These are phyloP conservation scores for Pseudomyrmex dendroicus DNA, from an alignment of 1,140 invertebrate genomes.

Conservation along the genomic window DNA sequence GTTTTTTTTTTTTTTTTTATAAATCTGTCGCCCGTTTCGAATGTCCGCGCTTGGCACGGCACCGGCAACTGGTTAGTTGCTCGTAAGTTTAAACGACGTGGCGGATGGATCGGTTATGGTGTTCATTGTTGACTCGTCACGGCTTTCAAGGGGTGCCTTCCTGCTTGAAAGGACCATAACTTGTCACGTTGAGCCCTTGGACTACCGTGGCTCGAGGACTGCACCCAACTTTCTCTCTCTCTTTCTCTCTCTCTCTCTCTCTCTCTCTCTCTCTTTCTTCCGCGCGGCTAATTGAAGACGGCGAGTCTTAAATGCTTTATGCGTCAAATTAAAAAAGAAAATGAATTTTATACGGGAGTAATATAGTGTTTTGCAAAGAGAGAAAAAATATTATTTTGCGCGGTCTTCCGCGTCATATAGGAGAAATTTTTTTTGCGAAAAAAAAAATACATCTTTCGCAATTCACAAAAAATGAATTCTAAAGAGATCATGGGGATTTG, in stretches of 20 bases:
- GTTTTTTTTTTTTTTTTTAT: background rate
- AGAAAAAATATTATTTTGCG: background rate
- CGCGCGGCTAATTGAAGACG: slow-evolving; percentile 60
- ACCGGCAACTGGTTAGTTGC: slow-evolving; percentile 48
- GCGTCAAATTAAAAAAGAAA: slow-evolving; percentile 35
- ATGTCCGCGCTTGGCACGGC: slow-evolving; percentile 1
- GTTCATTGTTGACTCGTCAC: slow-evolving; percentile 72
- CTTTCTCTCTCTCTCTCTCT: too few species aligned
- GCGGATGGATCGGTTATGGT: slow-evolving; percentile 68
- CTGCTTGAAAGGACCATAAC: slow-evolving; percentile 67
- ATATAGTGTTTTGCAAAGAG: background rate
- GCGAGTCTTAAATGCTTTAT: slow-evolving; percentile 12
- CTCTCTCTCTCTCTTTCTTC: slow-evolving; percentile 22
- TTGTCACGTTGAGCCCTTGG: slow-evolving; percentile 63
- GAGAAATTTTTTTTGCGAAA: background rate
- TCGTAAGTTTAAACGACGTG: slow-evolving; percentile 63
- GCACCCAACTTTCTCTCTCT: background rate
- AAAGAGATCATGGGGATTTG: background rate
- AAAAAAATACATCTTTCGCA: background rate
- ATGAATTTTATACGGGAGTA: background rate
- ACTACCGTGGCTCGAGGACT: slow-evolving; percentile 62
- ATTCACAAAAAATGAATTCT: slow-evolving; percentile 9
- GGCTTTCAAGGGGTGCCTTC: slow-evolving; percentile 70
- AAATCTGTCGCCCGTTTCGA: slow-evolving; percentile 40
- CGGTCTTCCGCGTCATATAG: background rate